Base-by-base conservation (phyloP, 2,113 vertebrate species). In the Salvelinus fontinalis region DNA sequence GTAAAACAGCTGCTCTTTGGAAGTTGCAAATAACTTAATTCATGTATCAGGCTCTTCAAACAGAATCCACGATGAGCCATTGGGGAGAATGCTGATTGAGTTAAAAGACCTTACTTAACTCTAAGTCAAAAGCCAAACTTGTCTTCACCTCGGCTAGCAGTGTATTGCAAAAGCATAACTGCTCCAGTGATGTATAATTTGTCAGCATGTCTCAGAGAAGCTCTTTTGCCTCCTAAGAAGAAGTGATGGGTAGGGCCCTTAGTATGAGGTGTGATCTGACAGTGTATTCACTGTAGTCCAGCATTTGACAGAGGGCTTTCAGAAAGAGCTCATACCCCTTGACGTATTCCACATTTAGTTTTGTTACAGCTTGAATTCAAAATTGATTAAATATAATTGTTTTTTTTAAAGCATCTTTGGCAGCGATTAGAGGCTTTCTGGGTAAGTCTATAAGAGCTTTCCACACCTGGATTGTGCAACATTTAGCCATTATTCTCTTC, bases 11-110 rank as follows among this genome's bases (percentile, higher is more conserved):
- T 66, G 54, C 79, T 79, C 70, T 71, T 48, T 7, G 70, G 51
- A 65, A 75, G 34, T 74, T 83, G 51, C 65, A 65, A 77, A 86
- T 82, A 74, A 89, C 84, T 90, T 81, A 76, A 87, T 90, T 85
- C 70, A 77, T 75, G 60, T 13, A 60, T 69, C 57, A 75, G 59
- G 57, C 79, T 81, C 80, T 89, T 93, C 87, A 90, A 92, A 91
- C 80, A 83, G 85, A 93, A 84, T 90, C 5, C 0, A 44, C 62
- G 74, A 87, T 81, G 75, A 77, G 62, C 68, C 75, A 79, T 44
- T 39, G 69, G 76, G 81, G 79, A 81, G 79, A 84, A 22, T 39
- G 44, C 29, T 73, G 79, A 86, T 76, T 80, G 72, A 83, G 71
- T 78, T 73, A 67, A 81, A 84, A 87, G 66, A 73, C 81, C 77